Evolutionary conservation across 1,140 invertebrate species (phyloP), one percentile per base, ranked within the genome.

Genomic region (Lordiphosa mommai): DNA sequence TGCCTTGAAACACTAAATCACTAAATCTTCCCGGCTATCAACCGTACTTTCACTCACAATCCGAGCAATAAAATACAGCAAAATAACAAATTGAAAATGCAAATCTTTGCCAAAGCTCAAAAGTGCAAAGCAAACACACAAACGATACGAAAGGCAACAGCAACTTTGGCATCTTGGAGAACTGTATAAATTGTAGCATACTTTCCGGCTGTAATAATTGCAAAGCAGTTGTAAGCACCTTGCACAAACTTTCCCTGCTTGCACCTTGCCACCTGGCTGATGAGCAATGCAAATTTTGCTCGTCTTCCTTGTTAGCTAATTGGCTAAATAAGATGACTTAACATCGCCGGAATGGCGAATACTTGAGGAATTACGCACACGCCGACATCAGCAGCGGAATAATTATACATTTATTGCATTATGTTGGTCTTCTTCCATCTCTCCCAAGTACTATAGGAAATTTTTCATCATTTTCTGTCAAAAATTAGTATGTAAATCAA

Each of bases 51-150:
- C 20, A 57, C 60, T 47, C n/a, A 51, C 61, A 66, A 38, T 50
- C 63, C 46, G 23, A 48, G 36, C 41, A 27, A 43, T 8, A 29
- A 8, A 37, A 12, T 30, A 46, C 7, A 20, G 29, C 34, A 32
- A 32, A 46, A 47, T 47, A 33, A 70, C 46, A 68, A 84, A 82
- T 82, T 82, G 77, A 84, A 84, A 80, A 82, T 82, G 76, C 61
- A 80, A 80, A 80, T 80, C 76, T 82, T 71, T 68, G 66, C 57
- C 53, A 80, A 61, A 71, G 71, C 76, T 76, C 76, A 71, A 80
- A 80, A 80, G 66, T 80, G 76, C 71, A 84, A 76, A 76, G 80
- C 47, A 84, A 76, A 82, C 72, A 82, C 46, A 36, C 29, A 32
- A 30, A 49, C 12, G n/a, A 16, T 7, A 10, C 44, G 23, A 47